Evolutionary conservation across 2,888 invertebrate genomes (phyloP).

Genomic region (Microchrysa polita): DNA sequence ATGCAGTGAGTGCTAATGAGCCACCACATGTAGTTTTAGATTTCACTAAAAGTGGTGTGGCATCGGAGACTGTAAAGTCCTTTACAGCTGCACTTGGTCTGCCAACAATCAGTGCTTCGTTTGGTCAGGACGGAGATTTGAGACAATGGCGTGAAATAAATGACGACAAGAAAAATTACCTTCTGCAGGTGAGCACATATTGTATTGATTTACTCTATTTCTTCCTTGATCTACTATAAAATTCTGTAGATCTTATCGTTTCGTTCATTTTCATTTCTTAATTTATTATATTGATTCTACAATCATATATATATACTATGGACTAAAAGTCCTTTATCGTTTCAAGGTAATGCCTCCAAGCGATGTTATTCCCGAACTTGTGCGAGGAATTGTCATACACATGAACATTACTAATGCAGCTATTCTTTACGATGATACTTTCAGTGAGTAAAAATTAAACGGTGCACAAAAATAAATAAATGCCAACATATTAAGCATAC

Average conservation of each 20-base stretch:
- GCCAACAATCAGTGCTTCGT: slow-evolving; percentile 86
- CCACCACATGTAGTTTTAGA: slow-evolving; percentile 84
- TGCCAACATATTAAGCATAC: too few species aligned
- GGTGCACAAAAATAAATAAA: background rate
- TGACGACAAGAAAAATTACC: slow-evolving; percentile 75
- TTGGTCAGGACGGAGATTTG: slow-evolving; percentile 85
- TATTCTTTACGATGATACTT: slow-evolving; percentile 87
- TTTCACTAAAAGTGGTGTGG: slow-evolving; percentile 81
- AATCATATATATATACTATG: too few species aligned
- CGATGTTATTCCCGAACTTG: slow-evolving; percentile 83
- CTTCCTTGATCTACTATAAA: background rate
- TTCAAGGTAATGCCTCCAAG: slow-evolving; percentile 73
- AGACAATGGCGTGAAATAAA: slow-evolving; percentile 82
- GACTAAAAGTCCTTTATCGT: background rate
- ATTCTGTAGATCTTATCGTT: background rate
- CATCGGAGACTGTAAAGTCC: slow-evolving; percentile 86
- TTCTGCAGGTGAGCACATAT: slow-evolving; percentile 70
- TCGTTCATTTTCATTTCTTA: too few species aligned
- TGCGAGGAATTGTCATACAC: slow-evolving; percentile 80
- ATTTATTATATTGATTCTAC: too few species aligned
- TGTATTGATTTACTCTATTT: background rate
- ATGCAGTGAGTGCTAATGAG: slow-evolving; percentile 71
- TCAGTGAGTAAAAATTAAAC: slow-evolving; percentile 68
- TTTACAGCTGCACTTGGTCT: slow-evolving; percentile 81
- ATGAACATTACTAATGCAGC: slow-evolving; percentile 93